These are phyloP conservation scores for Platysteira castanea DNA, from an alignment of 2,113 vertebrate species.

Conservation along the genomic window DNA sequence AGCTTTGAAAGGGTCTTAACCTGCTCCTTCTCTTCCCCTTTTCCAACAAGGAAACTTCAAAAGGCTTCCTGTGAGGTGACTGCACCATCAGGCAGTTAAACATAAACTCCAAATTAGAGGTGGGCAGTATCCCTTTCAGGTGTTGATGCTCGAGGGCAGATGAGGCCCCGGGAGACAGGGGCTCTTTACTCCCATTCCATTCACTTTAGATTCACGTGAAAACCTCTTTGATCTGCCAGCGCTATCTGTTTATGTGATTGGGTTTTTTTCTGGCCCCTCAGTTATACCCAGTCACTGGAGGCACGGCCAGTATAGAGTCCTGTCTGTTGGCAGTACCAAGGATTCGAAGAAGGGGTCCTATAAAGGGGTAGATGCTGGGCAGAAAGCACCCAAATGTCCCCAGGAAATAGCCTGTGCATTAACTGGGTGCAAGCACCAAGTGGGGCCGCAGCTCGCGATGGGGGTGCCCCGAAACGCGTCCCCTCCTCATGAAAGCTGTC, in stretches of 20 bases:
- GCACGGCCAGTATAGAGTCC: neutral
- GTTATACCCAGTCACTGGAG: neutral
- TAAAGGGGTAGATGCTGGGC: neutral
- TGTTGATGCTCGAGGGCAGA: neutral
- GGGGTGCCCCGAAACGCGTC: neutral
- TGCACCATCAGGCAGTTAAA: neutral
- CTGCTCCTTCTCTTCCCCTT: neutral
- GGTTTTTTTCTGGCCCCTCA: neutral
- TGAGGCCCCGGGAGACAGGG: neutral
- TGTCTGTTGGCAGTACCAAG: neutral
- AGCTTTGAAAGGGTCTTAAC: neutral
- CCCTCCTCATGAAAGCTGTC: neutral
- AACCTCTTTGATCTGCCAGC: neutral
- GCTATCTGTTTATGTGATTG: neutral
- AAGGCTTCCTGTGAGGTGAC: neutral
- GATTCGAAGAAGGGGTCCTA: neutral
- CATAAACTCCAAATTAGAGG: neutral
- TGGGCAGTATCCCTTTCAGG: neutral
- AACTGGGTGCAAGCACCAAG: neutral
- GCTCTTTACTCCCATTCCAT: neutral
- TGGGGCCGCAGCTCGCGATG: fast-evolving
- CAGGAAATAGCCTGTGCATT: neutral
- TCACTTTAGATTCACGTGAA: neutral
- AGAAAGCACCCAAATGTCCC: neutral
- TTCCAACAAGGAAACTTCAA: neutral